Conservation (phyloP, 2,797 vertebrate species). For the Peromyscus nudipes region DNA sequence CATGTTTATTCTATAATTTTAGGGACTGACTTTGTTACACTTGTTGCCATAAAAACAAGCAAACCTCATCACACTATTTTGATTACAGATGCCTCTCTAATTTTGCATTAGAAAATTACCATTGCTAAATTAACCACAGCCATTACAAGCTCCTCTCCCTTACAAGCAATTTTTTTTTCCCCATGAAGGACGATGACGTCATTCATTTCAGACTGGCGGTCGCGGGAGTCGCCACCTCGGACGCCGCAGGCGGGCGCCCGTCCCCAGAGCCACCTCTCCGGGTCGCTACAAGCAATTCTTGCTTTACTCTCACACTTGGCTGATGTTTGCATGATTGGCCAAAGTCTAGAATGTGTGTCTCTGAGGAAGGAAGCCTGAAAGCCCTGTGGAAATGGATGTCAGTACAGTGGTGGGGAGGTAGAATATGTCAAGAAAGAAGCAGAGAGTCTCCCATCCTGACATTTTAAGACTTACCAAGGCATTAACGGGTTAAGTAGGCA, state of each 20-base stretch:
- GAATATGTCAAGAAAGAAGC: neutral
- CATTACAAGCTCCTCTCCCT: neutral
- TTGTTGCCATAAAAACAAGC: neutral
- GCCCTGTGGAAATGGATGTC: neutral
- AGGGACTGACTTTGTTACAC: neutral
- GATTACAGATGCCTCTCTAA: neutral
- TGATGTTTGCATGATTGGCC: neutral
- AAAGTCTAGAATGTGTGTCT: neutral
- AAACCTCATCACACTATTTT: neutral
- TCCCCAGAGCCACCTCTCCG: too few species aligned
- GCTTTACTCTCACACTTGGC: neutral
- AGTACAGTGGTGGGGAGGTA: neutral
- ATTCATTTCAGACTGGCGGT: too few species aligned
- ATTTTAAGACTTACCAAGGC: neutral
- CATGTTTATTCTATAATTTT: neutral
- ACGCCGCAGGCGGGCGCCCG: too few species aligned
- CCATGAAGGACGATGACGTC: too few species aligned
- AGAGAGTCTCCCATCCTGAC: neutral
- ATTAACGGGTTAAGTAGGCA: neutral
- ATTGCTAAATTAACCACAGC: neutral
- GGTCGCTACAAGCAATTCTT: neutral
- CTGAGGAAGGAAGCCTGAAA: neutral
- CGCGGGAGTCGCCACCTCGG: too few species aligned
- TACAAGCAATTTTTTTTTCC: neutral
- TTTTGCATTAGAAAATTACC: neutral